Conservation (phyloP, 2,113 vertebrate genomes). For the Tricholaema leucomelas region DNA sequence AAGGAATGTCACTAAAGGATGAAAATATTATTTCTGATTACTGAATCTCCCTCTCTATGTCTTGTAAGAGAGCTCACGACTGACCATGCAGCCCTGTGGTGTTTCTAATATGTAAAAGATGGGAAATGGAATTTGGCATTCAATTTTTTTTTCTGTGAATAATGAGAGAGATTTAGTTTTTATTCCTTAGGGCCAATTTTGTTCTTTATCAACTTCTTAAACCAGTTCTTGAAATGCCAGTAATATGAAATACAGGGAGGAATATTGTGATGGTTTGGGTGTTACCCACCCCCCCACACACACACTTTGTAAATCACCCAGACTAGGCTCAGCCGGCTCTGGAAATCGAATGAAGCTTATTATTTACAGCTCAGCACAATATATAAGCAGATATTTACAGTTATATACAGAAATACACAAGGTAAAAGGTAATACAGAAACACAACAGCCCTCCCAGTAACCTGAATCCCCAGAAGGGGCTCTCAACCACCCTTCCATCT, state of each 20-base stretch:
- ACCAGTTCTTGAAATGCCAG: background rate
- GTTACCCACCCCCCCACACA: no score
- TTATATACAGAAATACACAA: no score
- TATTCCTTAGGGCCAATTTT: background rate
- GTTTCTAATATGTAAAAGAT: background rate
- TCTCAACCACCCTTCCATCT: no score
- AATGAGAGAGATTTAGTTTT: background rate
- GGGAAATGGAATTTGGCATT: background rate
- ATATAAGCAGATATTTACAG: no score
- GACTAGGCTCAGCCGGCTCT: no score
- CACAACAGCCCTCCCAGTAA: no score
- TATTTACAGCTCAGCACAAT: no score
- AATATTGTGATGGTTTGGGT: no score
- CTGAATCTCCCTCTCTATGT: background rate
- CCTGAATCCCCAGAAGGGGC: no score
- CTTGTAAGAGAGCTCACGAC: background rate
- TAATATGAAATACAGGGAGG: background rate
- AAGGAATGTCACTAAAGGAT: background rate
- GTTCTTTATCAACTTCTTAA: background rate
- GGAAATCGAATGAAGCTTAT: no score
- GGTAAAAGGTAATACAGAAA: no score
- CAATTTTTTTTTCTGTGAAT: background rate
- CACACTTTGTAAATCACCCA: no score
- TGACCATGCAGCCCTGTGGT: background rate
- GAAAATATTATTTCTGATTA: background rate